These are phyloP conservation scores for Abrostola triplasia DNA, from an alignment of 2,888 invertebrate genomes.

Conservation along the genomic window DNA sequence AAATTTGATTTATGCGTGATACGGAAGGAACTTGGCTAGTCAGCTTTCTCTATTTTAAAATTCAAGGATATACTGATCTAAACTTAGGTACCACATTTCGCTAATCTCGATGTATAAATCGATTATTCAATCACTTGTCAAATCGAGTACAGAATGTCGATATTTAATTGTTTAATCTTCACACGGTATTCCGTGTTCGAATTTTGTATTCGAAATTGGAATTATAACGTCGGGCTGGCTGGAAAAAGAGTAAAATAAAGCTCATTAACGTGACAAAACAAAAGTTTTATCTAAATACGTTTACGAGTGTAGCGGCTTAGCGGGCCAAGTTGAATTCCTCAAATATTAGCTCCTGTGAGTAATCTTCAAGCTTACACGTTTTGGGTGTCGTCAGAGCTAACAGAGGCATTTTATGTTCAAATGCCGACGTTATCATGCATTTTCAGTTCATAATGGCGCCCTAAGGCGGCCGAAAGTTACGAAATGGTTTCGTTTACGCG, in stretches of 20 bases:
- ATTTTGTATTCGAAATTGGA: constrained; percentile 18
- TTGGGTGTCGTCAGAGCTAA: constrained; percentile 53
- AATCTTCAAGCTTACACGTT: constrained; percentile 61
- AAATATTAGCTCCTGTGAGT: constrained; percentile 82
- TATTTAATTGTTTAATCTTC: constrained; percentile 41
- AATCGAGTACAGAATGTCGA: constrained; percentile 44
- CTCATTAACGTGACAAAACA: constrained; percentile 49
- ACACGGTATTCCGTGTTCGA: constrained; percentile 30
- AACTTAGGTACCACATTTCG: constrained; percentile 35
- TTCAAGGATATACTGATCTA: constrained; percentile 46
- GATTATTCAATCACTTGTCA: constrained; percentile 37
- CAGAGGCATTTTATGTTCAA: constrained; percentile 60
- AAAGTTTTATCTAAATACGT: constrained; percentile 55
- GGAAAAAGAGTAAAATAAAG: constrained; percentile 17
- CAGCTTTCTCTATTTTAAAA: constrained; percentile 54
- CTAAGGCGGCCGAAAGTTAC: constrained; percentile 45
- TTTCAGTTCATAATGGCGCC: constrained; percentile 33
- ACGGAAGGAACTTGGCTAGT: constrained; percentile 49
- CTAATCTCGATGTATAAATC: constrained; percentile 32
- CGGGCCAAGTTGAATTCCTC: constrained; percentile 69
- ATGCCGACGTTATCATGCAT: constrained; percentile 58
- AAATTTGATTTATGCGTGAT: constrained; percentile 38
- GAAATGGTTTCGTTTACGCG: constrained; percentile 40
- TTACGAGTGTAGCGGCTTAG: constrained; percentile 54
- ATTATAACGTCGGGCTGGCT: background rate